These are phyloP conservation scores for Argyra leucocephala DNA, from an alignment of 2,888 invertebrate genomes.

Conservation along the genomic window DNA sequence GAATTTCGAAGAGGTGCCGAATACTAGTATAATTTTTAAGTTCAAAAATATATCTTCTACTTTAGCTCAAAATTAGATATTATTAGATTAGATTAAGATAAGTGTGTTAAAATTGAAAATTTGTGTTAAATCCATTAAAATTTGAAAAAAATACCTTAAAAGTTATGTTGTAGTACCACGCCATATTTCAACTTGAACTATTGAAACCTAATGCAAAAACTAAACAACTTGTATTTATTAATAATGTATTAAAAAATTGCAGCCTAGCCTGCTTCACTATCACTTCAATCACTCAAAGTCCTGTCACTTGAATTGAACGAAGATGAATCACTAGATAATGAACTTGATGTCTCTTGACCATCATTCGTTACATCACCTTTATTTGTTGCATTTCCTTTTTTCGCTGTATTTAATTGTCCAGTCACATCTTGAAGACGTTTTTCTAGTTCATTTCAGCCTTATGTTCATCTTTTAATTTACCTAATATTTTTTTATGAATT, in stretches of 20 bases:
- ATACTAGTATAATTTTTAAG: too few relatives aligned
- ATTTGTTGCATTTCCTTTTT: slow-evolving; percentile 56
- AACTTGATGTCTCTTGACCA: slow-evolving; percentile 56
- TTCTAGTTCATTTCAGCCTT: slow-evolving; percentile 92
- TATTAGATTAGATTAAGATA: too few relatives aligned
- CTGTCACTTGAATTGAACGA: slow-evolving; percentile 79
- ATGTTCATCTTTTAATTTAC: slow-evolving; percentile 92
- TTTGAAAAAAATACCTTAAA: too few relatives aligned
- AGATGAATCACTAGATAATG: slow-evolving; percentile 78
- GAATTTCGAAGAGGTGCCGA: too few relatives aligned
- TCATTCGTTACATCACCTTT: slow-evolving; percentile 53
- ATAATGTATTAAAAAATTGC: slow-evolving; percentile 32
- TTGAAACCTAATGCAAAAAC: slow-evolving; percentile 22
- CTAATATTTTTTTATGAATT: slow-evolving; percentile 83
- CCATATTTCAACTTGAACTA: too few relatives aligned
- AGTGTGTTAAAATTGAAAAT: too few relatives aligned
- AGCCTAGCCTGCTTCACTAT: slow-evolving; percentile 91
- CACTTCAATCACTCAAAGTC: slow-evolving; percentile 80
- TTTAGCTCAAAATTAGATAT: too few relatives aligned
- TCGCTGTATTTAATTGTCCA: slow-evolving; percentile 74
- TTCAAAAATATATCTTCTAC: too few relatives aligned
- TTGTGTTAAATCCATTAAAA: too few relatives aligned
- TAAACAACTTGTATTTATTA: slow-evolving; percentile 15
- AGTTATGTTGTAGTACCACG: too few relatives aligned
- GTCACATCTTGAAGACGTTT: slow-evolving; percentile 89